These are phyloP conservation scores for Callionymus lyra DNA, from an alignment of 2,113 vertebrate genomes.

Conservation along the genomic window DNA sequence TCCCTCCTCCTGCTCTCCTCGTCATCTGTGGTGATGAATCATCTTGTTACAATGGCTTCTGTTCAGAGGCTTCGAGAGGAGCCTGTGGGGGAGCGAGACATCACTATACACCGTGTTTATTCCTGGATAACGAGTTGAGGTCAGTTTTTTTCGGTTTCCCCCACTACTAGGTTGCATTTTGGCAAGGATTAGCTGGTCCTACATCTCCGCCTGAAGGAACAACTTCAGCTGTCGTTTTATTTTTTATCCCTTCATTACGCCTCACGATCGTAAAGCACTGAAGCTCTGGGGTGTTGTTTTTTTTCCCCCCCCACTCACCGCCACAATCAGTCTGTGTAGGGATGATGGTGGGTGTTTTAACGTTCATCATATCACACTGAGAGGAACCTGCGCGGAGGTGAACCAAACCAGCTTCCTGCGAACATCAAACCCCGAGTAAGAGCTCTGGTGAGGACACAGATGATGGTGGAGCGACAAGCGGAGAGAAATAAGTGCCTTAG, in stretches of 20 bases:
- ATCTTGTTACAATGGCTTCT: conserved; percentile 47
- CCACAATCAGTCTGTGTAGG: conserved; percentile 20
- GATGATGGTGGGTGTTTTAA: conserved; percentile 17
- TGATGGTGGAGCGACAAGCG: conserved; percentile 19
- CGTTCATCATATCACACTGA: conserved; percentile 31
- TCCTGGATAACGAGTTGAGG: conserved; percentile 52
- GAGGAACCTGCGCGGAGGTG: conserved; percentile 25
- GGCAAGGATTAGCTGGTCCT: conserved; percentile 45
- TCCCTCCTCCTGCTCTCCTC: conserved; percentile 28
- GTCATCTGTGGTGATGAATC: conserved; percentile 47
- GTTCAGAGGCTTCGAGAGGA: conserved; percentile 45
- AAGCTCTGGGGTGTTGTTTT: conserved; percentile 13
- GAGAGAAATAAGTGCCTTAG: conserved; percentile 86
- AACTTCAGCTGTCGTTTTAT: conserved; percentile 25
- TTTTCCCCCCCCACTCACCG: conserved; percentile 20
- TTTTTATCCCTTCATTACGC: conserved; percentile 13
- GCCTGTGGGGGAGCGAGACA: conserved; percentile 43
- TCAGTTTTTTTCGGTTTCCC: conserved; percentile 45
- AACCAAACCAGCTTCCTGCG: conserved; percentile 20
- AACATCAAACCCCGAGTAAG: conserved; percentile 36
- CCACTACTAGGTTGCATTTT: conserved; percentile 32
- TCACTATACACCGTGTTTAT: conserved; percentile 46
- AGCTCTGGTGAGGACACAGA: conserved; percentile 9
- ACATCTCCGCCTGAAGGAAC: conserved; percentile 42
- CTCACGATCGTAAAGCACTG: conserved; percentile 15